Conservation (phyloP, 2,888 invertebrate species). For the Scaptomyza caliginosa region DNA sequence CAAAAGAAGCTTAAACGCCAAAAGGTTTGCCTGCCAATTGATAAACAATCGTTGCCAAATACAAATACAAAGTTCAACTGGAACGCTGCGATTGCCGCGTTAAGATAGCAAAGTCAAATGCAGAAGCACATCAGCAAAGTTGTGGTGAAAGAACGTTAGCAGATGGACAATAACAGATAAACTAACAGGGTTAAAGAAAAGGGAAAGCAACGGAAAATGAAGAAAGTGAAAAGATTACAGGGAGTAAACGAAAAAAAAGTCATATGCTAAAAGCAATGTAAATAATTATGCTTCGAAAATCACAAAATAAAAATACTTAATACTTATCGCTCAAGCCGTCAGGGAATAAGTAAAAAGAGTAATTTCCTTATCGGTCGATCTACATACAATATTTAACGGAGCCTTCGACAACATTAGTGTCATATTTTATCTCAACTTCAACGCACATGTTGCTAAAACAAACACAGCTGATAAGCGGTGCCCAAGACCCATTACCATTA, state of each 20-base stretch:
- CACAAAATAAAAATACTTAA: background rate
- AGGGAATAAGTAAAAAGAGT: background rate
- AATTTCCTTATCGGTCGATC: slow-evolving; percentile 39
- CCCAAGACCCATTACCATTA: slow-evolving; percentile 41
- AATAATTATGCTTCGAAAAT: background rate
- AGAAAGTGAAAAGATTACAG: no score
- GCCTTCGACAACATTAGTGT: slow-evolving; percentile 12
- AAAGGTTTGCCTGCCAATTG: slow-evolving; percentile 39
- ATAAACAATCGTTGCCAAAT: slow-evolving; percentile 28
- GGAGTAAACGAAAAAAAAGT: background rate
- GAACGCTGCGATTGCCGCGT: slow-evolving; percentile 10
- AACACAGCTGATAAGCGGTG: slow-evolving; percentile 40
- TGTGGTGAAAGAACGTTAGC: slow-evolving; percentile 13
- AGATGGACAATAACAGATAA: slow-evolving; percentile 8
- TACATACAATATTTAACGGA: slow-evolving; percentile 1
- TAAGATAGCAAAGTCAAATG: slow-evolving; percentile 30
- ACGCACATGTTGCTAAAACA: slow-evolving; percentile 41
- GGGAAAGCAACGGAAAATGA: background rate
- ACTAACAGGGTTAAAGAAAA: background rate
- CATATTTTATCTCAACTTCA: slow-evolving; percentile 36
- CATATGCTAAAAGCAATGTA: background rate
- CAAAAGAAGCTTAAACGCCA: slow-evolving; percentile 10
- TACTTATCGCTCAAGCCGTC: background rate
- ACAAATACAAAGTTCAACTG: slow-evolving; percentile 25
- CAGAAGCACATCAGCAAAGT: slow-evolving; percentile 6